A percentile compares a stretch with the other conserved stretches of the same genome.
phyloP scores from a whole-genome alignment of 2,113 vertebrate species.

The Gadus macrocephalus region DNA sequence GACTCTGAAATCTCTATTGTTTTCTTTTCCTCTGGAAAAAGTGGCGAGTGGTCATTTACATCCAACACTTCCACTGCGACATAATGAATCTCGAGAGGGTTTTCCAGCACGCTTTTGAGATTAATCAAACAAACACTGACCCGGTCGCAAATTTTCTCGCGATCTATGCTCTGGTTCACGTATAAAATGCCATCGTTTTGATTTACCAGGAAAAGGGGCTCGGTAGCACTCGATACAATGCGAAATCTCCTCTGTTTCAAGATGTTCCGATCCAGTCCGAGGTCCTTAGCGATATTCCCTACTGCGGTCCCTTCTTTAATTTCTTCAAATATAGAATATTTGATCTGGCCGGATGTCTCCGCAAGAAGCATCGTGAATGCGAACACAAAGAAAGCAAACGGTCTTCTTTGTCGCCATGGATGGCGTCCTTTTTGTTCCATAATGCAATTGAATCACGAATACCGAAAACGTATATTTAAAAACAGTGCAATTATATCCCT shows the following conservation, averaged over 20 bases:
- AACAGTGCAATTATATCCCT: neutral
- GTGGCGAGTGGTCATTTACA: slow-evolving; percentile 59
- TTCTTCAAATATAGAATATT: slow-evolving; percentile 68
- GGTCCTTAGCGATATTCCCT: slow-evolving; percentile 66
- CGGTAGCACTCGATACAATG: slow-evolving; percentile 50
- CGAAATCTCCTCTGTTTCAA: slow-evolving; percentile 55
- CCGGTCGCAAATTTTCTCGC: slow-evolving; percentile 49
- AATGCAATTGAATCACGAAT: neutral
- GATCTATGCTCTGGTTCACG: slow-evolving; percentile 54
- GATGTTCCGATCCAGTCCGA: slow-evolving; percentile 56
- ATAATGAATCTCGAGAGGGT: slow-evolving; percentile 63
- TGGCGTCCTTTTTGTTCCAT: slow-evolving; percentile 8
- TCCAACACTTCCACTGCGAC: slow-evolving; percentile 59
- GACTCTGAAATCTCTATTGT: slow-evolving; percentile 53
- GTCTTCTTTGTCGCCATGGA: neutral
- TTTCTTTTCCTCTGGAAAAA: slow-evolving; percentile 44
- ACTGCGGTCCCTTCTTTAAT: slow-evolving; percentile 64
- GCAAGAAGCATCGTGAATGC: slow-evolving; percentile 10
- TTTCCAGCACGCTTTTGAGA: slow-evolving; percentile 56
- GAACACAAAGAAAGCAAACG: neutral
- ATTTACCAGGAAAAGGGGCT: slow-evolving; percentile 65
- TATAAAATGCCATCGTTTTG: slow-evolving; percentile 64
- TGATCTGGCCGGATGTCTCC: slow-evolving; percentile 46
- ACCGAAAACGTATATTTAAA: neutral
- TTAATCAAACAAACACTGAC: slow-evolving; percentile 47